Conservation (phyloP, 2,888 invertebrate species). For the Andricus quercusramuli region DNA sequence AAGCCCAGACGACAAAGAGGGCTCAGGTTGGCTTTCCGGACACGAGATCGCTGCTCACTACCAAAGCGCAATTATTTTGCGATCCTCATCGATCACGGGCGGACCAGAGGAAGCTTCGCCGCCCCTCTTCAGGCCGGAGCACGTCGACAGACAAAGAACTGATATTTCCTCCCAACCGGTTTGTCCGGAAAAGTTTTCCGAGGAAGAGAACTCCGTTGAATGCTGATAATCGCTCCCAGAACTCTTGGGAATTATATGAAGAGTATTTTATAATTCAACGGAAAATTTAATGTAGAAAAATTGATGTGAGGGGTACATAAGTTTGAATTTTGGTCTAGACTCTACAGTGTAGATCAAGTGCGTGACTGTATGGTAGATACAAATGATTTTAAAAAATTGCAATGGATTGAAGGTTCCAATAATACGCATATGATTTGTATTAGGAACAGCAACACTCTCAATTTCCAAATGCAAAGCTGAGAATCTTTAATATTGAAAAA, state of each 20-base stretch:
- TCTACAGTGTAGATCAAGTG: background rate
- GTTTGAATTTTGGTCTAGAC: background rate
- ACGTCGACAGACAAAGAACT: background rate
- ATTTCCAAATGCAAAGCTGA: too few species aligned
- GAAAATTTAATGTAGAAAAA: too few species aligned
- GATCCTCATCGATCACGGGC: background rate
- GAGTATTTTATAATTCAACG: background rate
- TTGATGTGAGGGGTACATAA: background rate
- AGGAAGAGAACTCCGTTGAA: conserved; percentile 15
- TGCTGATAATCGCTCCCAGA: background rate
- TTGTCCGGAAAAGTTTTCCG: conserved; percentile 42
- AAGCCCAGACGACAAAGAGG: conserved; percentile 15
- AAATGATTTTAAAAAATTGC: too few species aligned
- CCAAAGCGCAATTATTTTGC: conserved; percentile 18
- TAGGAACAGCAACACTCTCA: too few species aligned
- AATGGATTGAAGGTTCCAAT: too few species aligned
- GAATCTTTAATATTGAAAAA: too few species aligned
- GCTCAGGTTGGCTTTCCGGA: conserved; percentile 9
- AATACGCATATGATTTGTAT: too few species aligned
- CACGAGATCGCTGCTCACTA: conserved; percentile 10
- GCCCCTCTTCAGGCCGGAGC: conserved; percentile 2
- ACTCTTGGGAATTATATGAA: background rate
- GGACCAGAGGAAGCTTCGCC: background rate
- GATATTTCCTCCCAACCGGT: conserved; percentile 13
- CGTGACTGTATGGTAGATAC: too few species aligned